Evolutionary conservation across 2,113 vertebrate genomes (phyloP).

Genomic region (Chrysochloris asiatica): DNA sequence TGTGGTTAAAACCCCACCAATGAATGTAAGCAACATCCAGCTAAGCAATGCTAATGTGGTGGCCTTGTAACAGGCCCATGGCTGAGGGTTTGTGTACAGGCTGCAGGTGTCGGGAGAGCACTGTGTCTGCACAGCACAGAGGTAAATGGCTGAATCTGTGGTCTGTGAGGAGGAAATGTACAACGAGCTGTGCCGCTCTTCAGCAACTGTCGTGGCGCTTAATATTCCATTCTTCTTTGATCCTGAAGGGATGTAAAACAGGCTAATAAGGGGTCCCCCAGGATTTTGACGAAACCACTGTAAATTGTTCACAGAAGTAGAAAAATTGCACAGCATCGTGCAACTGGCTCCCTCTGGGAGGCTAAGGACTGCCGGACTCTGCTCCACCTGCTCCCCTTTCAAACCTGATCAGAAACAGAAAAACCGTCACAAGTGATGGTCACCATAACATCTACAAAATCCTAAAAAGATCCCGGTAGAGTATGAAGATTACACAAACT

Average conservation of each 20-base stretch:
- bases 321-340: constrained; percentile 41
- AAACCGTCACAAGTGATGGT: not conserved
- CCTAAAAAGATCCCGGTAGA: accelerated
- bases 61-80: accelerated
- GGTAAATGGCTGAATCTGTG: constrained; percentile 48
- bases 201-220: accelerated
- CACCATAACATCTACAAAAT: not conserved
- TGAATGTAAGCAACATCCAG: not conserved
- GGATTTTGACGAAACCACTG: constrained; percentile 55
- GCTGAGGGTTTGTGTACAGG: not conserved
- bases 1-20: not conserved
- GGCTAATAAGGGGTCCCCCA: not conserved
- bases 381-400: constrained; percentile 26
- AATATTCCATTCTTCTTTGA: constrained; percentile 38
- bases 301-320: accelerated
- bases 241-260: constrained; percentile 35
- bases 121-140: constrained; percentile 32
- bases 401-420: constrained; percentile 54
- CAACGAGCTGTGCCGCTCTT: not conserved
- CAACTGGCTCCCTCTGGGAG: constrained; percentile 26
- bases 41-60: accelerated
- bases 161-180: not conserved
- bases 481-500: not conserved
- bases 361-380: constrained; percentile 17
- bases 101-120: constrained; percentile 21